phyloP scores from a whole-genome alignment of 1,140 invertebrate species.

The Lithobius niger region DNA sequence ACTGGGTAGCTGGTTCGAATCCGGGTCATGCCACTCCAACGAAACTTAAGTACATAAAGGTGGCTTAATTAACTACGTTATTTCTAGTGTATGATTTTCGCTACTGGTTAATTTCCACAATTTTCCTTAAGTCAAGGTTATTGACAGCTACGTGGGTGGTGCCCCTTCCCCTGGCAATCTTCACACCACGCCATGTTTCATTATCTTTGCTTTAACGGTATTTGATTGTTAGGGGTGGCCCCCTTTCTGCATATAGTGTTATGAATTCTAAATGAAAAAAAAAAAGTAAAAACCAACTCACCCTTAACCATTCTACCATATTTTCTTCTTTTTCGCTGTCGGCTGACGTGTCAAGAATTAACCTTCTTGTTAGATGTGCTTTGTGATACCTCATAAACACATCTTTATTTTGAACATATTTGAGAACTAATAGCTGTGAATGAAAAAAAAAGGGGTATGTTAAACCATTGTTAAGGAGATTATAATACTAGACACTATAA shows the following conservation, averaged over 20 bases:
- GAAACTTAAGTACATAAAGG: no score
- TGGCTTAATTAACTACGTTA: no score
- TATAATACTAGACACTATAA: background rate
- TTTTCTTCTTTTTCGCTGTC: conserved; percentile 99
- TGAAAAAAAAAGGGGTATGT: conserved; percentile 14
- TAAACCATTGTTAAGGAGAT: background rate
- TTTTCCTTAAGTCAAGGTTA: no score
- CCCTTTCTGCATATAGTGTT: background rate
- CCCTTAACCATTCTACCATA: conserved; percentile 85
- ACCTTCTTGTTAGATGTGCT: conserved; percentile 86
- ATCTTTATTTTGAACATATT: conserved; percentile 99
- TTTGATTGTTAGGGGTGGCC: no score
- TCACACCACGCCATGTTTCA: no score
- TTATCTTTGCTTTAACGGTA: no score
- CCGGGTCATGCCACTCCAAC: no score
- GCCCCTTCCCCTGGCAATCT: no score
- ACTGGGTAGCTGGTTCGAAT: no score
- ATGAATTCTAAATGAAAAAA: conserved; percentile 10
- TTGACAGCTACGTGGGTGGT: no score
- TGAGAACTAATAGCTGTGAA: conserved; percentile 76
- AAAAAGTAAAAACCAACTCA: conserved; percentile 23
- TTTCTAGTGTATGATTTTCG: no score
- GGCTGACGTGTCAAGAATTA: conserved; percentile 90
- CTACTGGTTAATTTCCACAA: no score
- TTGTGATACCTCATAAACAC: conserved; percentile 99